These are phyloP conservation scores for Trissolcus basalis DNA, from an alignment of 1,140 invertebrate genomes.

Conservation along the genomic window DNA sequence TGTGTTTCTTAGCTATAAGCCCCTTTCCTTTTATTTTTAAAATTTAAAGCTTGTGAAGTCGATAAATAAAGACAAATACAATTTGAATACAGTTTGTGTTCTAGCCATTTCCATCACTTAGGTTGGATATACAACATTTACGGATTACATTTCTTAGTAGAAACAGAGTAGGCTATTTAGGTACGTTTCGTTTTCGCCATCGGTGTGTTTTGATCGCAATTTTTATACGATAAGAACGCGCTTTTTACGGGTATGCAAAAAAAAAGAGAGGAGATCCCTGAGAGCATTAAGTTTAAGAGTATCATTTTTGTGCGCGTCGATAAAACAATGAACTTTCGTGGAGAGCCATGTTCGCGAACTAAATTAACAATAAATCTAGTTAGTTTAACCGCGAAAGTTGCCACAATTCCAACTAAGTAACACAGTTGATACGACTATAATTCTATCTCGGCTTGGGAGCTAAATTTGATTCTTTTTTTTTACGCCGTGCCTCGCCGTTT, in stretches of 20 bases:
- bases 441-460: conserved; percentile 2
- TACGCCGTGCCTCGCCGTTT: neutral
- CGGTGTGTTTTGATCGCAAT: too few species aligned
- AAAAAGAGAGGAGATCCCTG: neutral
- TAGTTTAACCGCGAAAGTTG: conserved; percentile 7
- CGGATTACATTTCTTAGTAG: too few species aligned
- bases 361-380: conserved; percentile 7
- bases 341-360: neutral
- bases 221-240: too few species aligned
- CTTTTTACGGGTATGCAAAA: neutral
- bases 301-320: neutral
- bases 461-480: neutral
- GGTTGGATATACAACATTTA: too few species aligned
- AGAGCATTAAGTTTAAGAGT: neutral
- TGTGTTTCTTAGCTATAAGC: too few species aligned
- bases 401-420: conserved; percentile 7
- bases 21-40: too few species aligned
- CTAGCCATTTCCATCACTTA: too few species aligned
- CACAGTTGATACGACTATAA: conserved; percentile 14
- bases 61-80: too few species aligned
- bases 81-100: too few species aligned
- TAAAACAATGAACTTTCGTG: conserved; percentile 5
- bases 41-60: too few species aligned
- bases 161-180: too few species aligned
- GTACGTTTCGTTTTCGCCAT: too few species aligned